These are phyloP conservation scores for Zaprionus capensis DNA, from an alignment of 1,140 invertebrate species.

Conservation along the genomic window DNA sequence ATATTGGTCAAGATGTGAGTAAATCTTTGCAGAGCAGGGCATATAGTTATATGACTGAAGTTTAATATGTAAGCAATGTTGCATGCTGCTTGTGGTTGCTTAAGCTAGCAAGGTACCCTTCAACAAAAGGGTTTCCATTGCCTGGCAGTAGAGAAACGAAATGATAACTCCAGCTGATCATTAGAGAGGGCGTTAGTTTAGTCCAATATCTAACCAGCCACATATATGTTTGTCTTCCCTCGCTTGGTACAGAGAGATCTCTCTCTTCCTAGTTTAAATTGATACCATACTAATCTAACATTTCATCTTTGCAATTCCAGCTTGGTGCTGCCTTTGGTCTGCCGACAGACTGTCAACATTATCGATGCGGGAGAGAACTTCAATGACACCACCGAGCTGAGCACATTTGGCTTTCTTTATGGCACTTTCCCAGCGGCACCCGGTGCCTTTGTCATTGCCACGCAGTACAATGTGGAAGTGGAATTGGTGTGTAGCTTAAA, in stretches of 20 bases:
- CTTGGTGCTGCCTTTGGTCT: constrained; percentile 93
- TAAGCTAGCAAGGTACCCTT: no score
- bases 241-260: no score
- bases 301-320: constrained; percentile 84
- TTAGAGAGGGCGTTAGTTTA: no score
- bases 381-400: constrained; percentile 91
- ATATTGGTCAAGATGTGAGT: constrained; percentile 94
- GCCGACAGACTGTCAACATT: constrained; percentile 92
- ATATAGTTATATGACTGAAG: not conserved
- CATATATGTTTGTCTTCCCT: no score
- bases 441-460: constrained; percentile 96
- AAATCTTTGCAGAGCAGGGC: accelerated
- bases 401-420: constrained; percentile 97
- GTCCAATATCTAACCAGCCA: no score
- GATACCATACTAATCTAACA: not conserved
- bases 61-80: no score
- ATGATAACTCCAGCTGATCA: no score
- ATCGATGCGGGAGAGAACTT: constrained; percentile 88
- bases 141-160: no score
- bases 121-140: no score
- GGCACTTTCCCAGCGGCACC: constrained; percentile 98
- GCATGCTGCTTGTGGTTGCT: no score
- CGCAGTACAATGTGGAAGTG: constrained; percentile 93
- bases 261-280: not conserved
- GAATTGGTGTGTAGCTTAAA: constrained; percentile 89